Base-by-base conservation (phyloP, 2,888 invertebrate species). In the Tetranychus truncatus region DNA sequence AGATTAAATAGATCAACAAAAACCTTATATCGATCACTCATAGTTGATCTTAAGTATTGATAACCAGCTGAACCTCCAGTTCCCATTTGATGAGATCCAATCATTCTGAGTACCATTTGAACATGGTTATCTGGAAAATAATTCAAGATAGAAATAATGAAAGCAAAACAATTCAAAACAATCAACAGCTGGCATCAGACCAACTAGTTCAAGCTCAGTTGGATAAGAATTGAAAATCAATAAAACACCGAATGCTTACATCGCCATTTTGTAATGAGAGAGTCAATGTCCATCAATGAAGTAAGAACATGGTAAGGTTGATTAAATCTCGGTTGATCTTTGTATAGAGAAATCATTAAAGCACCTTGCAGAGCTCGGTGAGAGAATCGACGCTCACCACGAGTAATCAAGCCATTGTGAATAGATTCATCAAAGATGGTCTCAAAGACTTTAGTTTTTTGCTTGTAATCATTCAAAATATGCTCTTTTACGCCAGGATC, bases 1-100 rank as follows among this genome's bases (percentile, higher is more conserved):
- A 99, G 84, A 83, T 99, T 99, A 86, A 96, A 97, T 69, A 99
- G 85, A 83, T 99, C 99, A 82, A 97, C 84, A 82, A 99, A 99
- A 46, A 97, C 94, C 84, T 97, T 97, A 86, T 99, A 99, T 34
- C 96, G 91, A 84, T 99, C 97, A 83, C 96, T 96, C 79, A 97
- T 87, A 0, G 97, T 99, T 6, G 95, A 94, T 75, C 96, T 87
- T 7, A 99, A 87, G 83, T 99, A 99, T 82, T 96, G 95, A 84
- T 99, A 97, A 0, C 99, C 99, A 0, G 95, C 94, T 7, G 96
- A 96, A 5, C 99, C 97, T 20, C 97, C 99, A 0, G 97, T 97
- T 24, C 99, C 99, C 9, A 93, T 85, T 81, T 91, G 92, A 81
- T 94, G 93, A 0, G 93, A 92, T 0, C 99, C 99, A 80, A 99